Evolutionary conservation across 2,113 vertebrate genomes (phyloP).

Genomic region (Chlamydotis undulata): DNA sequence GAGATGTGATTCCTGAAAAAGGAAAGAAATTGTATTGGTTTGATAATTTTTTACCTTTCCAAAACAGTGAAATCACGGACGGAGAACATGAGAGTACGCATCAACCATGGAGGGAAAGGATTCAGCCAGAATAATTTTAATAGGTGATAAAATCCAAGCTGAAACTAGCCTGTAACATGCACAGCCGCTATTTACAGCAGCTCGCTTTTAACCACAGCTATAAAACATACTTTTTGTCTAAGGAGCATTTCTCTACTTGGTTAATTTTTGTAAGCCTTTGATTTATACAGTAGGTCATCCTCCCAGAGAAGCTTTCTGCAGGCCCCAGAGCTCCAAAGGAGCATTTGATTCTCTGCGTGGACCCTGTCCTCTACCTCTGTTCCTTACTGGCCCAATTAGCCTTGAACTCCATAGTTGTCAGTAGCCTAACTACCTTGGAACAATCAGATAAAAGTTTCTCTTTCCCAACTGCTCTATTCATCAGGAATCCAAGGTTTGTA

Average conservation of each 20-base stretch:
- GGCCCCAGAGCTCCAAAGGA: slow-evolving; percentile 45
- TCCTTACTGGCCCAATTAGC: slow-evolving; percentile 78
- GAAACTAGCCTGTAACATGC: neutral
- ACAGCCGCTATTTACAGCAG: slow-evolving; percentile 5
- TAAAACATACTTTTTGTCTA: slow-evolving; percentile 26
- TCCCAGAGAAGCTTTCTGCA: slow-evolving; percentile 64
- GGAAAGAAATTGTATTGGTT: neutral
- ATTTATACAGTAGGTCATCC: slow-evolving; percentile 61
- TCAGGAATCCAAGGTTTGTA: slow-evolving; percentile 77
- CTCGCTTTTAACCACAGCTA: slow-evolving; percentile 19
- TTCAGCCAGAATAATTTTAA: slow-evolving; percentile 45
- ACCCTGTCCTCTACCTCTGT: slow-evolving; percentile 63
- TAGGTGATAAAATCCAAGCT: slow-evolving; percentile 53
- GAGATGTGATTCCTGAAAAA: neutral
- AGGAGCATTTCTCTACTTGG: slow-evolving; percentile 46
- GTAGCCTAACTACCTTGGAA: slow-evolving; percentile 78
- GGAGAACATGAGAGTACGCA: neutral
- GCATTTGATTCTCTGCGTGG: slow-evolving; percentile 59
- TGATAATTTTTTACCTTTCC: neutral
- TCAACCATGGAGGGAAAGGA: neutral
- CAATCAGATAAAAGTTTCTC: slow-evolving; percentile 76
- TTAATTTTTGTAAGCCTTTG: slow-evolving; percentile 70
- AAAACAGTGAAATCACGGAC: neutral
- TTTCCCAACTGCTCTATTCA: slow-evolving; percentile 77
- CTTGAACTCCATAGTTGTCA: slow-evolving; percentile 64